Percentiles rank a stretch among this genome's conserved stretches.
phyloP scores from a whole-genome alignment of 2,888 invertebrate species.

The Ypsolopha scabrella region DNA sequence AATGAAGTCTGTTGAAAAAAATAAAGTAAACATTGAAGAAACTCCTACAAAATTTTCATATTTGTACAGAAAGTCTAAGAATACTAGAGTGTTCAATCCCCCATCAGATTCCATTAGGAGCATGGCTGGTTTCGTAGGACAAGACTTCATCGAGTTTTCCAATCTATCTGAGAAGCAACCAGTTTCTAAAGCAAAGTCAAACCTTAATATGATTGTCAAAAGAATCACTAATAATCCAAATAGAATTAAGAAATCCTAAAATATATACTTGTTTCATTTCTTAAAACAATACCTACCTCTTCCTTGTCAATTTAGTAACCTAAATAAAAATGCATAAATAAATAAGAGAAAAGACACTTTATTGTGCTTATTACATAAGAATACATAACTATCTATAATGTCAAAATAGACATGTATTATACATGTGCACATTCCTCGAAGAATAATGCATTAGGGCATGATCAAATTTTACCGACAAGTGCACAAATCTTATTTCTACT shows the following conservation, averaged over 20 bases:
- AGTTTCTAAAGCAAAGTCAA: slow-evolving; percentile 22
- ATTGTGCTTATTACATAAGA: slow-evolving; percentile 28
- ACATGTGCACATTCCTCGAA: slow-evolving; percentile 40
- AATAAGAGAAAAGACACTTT: slow-evolving; percentile 27
- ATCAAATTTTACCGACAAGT: slow-evolving; percentile 32
- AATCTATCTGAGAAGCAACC: slow-evolving; percentile 17
- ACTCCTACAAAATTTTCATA: slow-evolving; percentile 21
- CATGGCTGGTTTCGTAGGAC: slow-evolving; percentile 31
- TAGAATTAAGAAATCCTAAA: slow-evolving; percentile 19
- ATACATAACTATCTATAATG: slow-evolving; percentile 41
- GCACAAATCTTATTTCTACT: slow-evolving; percentile 2
- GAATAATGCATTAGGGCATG: slow-evolving; percentile 33
- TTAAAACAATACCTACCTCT: too few species aligned
- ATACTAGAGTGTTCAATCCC: slow-evolving; percentile 42
- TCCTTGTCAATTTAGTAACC: neutral
- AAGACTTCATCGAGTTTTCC: slow-evolving; percentile 42
- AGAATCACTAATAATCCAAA: slow-evolving; percentile 50
- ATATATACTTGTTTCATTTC: too few species aligned
- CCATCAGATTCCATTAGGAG: slow-evolving; percentile 16
- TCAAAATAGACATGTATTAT: slow-evolving; percentile 54
- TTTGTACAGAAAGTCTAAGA: slow-evolving; percentile 42
- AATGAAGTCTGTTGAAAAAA: slow-evolving; percentile 8
- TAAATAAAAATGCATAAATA: slow-evolving; percentile 1
- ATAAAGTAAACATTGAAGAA: slow-evolving; percentile 10
- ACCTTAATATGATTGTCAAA: slow-evolving; percentile 52